Conservation (phyloP, 1,140 invertebrate species). For the Drosophila kikkawai region DNA sequence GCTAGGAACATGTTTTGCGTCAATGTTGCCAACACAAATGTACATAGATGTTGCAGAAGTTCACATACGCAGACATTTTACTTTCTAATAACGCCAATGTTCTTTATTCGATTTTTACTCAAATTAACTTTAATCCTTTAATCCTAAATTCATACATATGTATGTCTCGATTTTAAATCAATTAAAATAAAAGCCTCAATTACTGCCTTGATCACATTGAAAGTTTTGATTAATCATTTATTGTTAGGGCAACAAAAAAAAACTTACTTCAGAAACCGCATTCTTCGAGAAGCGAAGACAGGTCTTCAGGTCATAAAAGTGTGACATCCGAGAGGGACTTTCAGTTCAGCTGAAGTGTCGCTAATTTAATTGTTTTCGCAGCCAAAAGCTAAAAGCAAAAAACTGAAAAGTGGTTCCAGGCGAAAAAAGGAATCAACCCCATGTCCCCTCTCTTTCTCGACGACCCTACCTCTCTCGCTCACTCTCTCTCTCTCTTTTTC, state of each 20-base stretch:
- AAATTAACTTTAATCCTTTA: too few relatives aligned
- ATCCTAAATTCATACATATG: too few relatives aligned
- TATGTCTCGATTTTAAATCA: not conserved
- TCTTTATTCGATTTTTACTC: too few relatives aligned
- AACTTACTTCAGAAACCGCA: not conserved
- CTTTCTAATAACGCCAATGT: too few relatives aligned
- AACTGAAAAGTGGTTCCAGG: conserved; percentile 28
- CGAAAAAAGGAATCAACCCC: conserved; percentile 38
- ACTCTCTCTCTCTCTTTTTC: conserved; percentile 3
- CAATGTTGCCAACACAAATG: too few relatives aligned
- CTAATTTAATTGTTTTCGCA: conserved; percentile 54
- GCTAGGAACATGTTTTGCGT: too few relatives aligned
- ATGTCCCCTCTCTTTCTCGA: conserved; percentile 10
- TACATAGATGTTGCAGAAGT: too few relatives aligned
- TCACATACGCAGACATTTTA: too few relatives aligned
- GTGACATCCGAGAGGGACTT: conserved; percentile 10
- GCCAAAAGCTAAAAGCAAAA: conserved; percentile 20
- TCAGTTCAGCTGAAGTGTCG: conserved; percentile 17
- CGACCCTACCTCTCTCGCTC: conserved; percentile 7
- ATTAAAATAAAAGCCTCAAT: not conserved
- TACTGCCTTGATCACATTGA: not conserved
- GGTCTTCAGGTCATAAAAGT: conserved; percentile 15
- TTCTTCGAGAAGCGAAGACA: not conserved
- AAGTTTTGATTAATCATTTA: not conserved
- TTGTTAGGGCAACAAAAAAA: not conserved